phyloP scores from a whole-genome alignment of 1,140 invertebrate genomes.

The Drosophila ficusphila region DNA sequence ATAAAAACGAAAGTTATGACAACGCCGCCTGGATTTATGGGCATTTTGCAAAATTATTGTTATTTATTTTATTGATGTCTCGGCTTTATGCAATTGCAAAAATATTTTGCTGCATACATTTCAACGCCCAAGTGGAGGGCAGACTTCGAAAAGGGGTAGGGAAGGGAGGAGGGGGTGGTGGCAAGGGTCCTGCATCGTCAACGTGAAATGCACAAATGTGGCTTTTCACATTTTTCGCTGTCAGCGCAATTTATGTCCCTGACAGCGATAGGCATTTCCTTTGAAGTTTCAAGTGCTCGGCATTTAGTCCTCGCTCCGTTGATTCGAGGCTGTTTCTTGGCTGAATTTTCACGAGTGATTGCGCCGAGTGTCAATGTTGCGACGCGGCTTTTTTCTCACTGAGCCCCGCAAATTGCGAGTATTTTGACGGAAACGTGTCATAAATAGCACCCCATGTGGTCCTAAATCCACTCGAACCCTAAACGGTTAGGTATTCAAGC shows the following conservation, averaged over 20 bases:
- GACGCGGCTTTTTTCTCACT: background rate
- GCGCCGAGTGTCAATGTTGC: conserved; percentile 35
- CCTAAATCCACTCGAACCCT: conserved; percentile 43
- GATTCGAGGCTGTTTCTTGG: conserved; percentile 27
- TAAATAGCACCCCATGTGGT: conserved; percentile 73
- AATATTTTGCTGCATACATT: conserved; percentile 78
- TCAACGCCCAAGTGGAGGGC: conserved; percentile 26
- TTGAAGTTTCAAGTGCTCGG: conserved; percentile 74
- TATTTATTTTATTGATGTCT: conserved; percentile 82
- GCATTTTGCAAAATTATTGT: conserved; percentile 78
- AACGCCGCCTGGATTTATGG: conserved; percentile 73
- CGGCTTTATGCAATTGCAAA: conserved; percentile 70
- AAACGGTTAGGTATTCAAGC: background rate
- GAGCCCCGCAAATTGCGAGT: conserved; percentile 58
- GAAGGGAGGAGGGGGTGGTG: background rate
- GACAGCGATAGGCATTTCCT: conserved; percentile 83
- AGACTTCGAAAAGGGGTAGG: conserved; percentile 3
- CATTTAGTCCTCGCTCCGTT: conserved; percentile 35
- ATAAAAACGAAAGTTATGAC: conserved; percentile 82
- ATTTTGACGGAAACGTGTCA: conserved; percentile 82
- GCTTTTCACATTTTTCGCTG: conserved; percentile 68
- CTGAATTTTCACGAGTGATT: conserved; percentile 58
- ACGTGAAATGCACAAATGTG: conserved; percentile 56
- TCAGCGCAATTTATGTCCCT: conserved; percentile 82
- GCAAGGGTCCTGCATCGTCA: conserved; percentile 33